Evolutionary conservation across 2,113 vertebrate genomes (phyloP), one percentile per base, ranked within the genome.

Genomic region (Rhipidura dahli): DNA sequence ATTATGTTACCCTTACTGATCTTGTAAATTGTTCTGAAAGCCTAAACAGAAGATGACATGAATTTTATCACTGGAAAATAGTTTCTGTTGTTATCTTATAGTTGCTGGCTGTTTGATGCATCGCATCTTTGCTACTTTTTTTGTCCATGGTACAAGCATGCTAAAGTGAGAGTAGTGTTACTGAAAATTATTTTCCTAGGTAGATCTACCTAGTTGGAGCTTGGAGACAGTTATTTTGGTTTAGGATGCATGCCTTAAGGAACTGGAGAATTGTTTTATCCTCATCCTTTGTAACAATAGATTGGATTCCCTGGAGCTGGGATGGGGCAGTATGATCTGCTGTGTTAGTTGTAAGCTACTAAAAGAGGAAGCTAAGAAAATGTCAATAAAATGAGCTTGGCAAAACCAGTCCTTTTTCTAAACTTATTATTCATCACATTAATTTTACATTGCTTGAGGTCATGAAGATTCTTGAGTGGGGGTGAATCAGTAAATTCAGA

Each of bases 71-170:
- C 28, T 88, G 22, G 44, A 45, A 82, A 16, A 9, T 26, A 19
- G 13, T 47, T 79, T 57, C 2, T 53, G 10, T 85, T 68, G 9
- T 57, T 80, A 57, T 69, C 21, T 24, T 77, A 0, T 9, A 28
- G 13, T 61, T 56, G 24, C 59, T 33, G 15, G 15, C 31, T 69
- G 5, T 61, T 69, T 72, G 54, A 56, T 64, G 13, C 7, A 7
- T 50, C 83, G 26, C 23, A 18, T 59, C 39, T 61, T 81, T 60
- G 30, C 33, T 63, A 11, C 4, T 27, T 35, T 66, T 66, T 11
- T 68, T 9, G 13, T 17, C 6, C 15, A 2, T 37, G 24, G 13
- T 64, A 13, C 28, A 73, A 59, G n/a, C 33, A 59, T 0, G 0
- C 33, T 28, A 27, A 27, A 59, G 27, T 40, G 61, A 42, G 26